Conservation (phyloP, 1,140 invertebrate species). For the Meteorus sp. region DNA sequence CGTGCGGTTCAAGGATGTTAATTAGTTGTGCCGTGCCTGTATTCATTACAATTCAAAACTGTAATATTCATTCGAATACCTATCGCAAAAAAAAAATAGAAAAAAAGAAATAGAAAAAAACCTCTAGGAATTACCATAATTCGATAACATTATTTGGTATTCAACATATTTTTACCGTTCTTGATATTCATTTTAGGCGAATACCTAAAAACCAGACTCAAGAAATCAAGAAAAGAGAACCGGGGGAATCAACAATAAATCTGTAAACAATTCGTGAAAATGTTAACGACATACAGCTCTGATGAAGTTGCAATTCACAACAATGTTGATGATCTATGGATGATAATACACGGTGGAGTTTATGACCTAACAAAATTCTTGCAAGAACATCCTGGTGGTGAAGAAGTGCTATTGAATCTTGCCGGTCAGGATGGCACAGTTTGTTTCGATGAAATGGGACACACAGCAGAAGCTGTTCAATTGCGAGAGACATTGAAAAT, state of each 20-base stretch:
- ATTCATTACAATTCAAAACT: background rate
- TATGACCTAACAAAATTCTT: constrained; percentile 63
- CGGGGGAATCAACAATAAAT: background rate
- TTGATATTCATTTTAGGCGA: background rate
- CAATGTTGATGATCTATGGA: constrained; percentile 49
- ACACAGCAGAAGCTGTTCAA: constrained; percentile 74
- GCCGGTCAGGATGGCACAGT: constrained; percentile 74
- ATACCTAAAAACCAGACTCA: no score
- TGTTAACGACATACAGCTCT: constrained; percentile 56
- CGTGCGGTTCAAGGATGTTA: background rate
- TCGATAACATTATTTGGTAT: background rate
- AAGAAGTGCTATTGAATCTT: constrained; percentile 77
- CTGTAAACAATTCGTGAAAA: constrained; percentile 19
- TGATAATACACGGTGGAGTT: constrained; percentile 61
- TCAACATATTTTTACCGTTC: no score
- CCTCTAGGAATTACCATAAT: no score
- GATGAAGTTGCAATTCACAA: constrained; percentile 55
- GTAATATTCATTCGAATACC: background rate
- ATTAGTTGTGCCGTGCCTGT: background rate
- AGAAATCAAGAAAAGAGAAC: background rate
- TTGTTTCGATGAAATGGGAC: constrained; percentile 83
- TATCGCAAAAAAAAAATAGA: no score
- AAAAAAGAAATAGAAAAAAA: no score
- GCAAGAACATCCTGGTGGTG: constrained; percentile 79
- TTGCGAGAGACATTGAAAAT: constrained; percentile 71